These are phyloP conservation scores for Osmoderma eremita DNA, from an alignment of 2,888 invertebrate species.

Conservation along the genomic window DNA sequence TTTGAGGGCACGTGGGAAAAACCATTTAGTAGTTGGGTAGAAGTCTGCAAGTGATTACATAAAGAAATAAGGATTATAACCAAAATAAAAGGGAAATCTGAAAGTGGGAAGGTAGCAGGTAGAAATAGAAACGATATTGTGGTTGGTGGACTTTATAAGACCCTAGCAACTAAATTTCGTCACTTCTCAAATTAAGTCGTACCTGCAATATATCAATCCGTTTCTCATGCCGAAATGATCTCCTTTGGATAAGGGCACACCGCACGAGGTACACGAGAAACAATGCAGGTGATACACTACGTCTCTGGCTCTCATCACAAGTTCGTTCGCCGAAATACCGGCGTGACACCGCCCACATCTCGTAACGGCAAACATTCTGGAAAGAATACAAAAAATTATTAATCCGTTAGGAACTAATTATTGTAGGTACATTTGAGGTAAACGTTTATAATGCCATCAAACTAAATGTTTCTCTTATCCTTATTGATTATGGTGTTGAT, in stretches of 20 bases:
- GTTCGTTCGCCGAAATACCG: constrained; percentile 85
- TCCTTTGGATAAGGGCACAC: constrained; percentile 83
- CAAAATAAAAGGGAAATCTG: no score
- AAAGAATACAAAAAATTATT: constrained; percentile 55
- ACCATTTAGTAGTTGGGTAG: no score
- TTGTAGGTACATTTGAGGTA: background rate
- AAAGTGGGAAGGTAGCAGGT: no score
- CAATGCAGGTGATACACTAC: constrained; percentile 90
- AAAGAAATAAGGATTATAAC: no score
- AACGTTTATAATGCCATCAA: background rate
- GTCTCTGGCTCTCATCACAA: constrained; percentile 91
- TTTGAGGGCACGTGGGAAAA: no score
- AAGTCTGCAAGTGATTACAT: no score
- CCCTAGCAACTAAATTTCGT: background rate
- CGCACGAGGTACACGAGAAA: constrained; percentile 89
- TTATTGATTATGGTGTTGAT: no score
- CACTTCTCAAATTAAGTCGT: constrained; percentile 45
- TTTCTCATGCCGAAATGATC: constrained; percentile 92
- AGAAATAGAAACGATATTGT: background rate
- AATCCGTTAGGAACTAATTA: background rate
- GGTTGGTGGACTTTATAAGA: no score
- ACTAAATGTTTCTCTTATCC: no score
- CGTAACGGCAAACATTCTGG: constrained; percentile 86
- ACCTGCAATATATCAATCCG: constrained; percentile 78
- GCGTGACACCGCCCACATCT: constrained; percentile 87